Evolutionary conservation across 2,797 vertebrate genomes (phyloP).

Genomic region (Hydrophis major): DNA sequence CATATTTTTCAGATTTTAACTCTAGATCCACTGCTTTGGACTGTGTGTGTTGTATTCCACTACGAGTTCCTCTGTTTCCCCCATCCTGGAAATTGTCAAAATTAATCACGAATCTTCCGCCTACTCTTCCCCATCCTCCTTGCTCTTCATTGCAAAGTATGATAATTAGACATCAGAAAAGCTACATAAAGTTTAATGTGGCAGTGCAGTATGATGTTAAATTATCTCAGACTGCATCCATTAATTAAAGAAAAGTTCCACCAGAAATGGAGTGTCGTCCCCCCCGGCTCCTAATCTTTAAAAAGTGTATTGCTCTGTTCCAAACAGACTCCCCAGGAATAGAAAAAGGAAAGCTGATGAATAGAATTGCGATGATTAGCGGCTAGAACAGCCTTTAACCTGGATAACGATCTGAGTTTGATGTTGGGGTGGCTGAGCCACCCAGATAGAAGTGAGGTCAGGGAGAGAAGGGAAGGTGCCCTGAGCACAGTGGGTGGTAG

Average conservation of each 20-base stretch:
- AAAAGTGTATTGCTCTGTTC: not conserved
- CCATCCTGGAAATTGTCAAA: not conserved
- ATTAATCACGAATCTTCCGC: not conserved
- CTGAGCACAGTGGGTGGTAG: not conserved
- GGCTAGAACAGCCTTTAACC: not conserved
- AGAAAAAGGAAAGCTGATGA: not conserved
- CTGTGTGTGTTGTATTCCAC: not conserved
- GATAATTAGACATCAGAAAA: slow-evolving; percentile 34
- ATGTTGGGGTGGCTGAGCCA: not conserved
- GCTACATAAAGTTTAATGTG: slow-evolving; percentile 25
- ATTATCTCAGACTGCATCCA: not conserved
- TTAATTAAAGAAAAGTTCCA: slow-evolving; percentile 30
- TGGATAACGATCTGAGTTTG: not conserved
- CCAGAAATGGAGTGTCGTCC: not conserved
- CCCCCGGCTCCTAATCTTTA: not conserved
- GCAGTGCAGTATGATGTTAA: not conserved
- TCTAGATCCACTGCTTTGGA: not conserved
- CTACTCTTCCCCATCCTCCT: not conserved
- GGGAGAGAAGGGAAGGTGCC: not conserved
- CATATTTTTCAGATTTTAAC: not conserved
- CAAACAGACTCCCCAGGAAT: not conserved
- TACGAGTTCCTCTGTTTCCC: not conserved
- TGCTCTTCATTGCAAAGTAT: not conserved
- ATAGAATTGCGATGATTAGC: not conserved
- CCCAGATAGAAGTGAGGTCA: not conserved